Conservation (phyloP, 2,888 invertebrate species). For the Hemithea aestivaria region DNA sequence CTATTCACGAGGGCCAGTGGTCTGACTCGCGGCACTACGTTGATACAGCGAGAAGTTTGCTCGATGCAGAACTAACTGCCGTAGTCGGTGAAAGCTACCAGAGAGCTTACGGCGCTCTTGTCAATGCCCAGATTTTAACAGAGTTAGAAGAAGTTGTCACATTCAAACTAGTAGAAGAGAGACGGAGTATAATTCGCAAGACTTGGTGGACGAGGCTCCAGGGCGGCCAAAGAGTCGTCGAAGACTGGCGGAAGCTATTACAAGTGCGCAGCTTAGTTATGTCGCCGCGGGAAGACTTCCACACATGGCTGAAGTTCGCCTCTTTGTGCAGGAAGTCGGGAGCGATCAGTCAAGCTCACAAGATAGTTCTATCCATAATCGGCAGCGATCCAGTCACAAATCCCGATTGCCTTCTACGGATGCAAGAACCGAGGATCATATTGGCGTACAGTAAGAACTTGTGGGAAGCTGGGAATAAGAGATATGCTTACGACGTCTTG, state of each 20-base stretch:
- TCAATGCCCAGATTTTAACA: slow-evolving; percentile 96
- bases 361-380: slow-evolving; percentile 91
- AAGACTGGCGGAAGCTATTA: slow-evolving; percentile 98
- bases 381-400: slow-evolving; percentile 89
- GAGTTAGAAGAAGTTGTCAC: slow-evolving; percentile 99
- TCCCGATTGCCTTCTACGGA: slow-evolving; percentile 84
- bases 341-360: slow-evolving; percentile 91
- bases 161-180: slow-evolving; percentile 96
- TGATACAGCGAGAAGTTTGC: slow-evolving; percentile 93
- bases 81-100: slow-evolving; percentile 98
- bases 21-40: slow-evolving; percentile 87
- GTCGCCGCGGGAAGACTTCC: slow-evolving; percentile 94
- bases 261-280: slow-evolving; percentile 96
- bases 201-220: slow-evolving; percentile 98
- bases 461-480: slow-evolving; percentile 91
- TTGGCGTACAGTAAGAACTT: slow-evolving; percentile 97
- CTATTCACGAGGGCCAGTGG: slow-evolving; percentile 90
- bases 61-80: slow-evolving; percentile 97
- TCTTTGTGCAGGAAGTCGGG: slow-evolving; percentile 97
- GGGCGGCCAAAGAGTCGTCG: slow-evolving; percentile 96
- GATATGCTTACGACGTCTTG: slow-evolving; percentile 87
- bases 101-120: slow-evolving; percentile 95
- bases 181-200: slow-evolving; percentile 85
- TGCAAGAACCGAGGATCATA: slow-evolving; percentile 90
- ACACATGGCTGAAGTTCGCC: slow-evolving; percentile 98